Conservation (phyloP, 1,140 invertebrate genomes). For the Carcinoscorpius rotundicauda region DNA sequence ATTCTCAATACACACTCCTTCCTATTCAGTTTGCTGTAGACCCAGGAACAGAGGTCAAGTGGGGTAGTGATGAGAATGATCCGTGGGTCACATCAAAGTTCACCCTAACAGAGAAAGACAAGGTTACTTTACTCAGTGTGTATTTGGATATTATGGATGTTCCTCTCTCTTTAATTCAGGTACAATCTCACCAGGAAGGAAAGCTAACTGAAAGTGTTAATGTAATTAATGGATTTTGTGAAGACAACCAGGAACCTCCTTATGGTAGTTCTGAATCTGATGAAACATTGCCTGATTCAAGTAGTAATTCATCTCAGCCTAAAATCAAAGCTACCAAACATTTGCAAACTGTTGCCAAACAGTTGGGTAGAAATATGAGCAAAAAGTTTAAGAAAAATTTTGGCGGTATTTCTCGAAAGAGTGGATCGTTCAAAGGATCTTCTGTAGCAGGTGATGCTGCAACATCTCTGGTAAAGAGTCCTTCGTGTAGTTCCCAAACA, state of each 20-base stretch:
- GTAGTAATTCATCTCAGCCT: conserved; percentile 8
- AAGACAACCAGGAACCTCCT: too few species aligned
- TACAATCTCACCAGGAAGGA: too few species aligned
- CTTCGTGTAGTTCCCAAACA: too few species aligned
- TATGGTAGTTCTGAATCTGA: conserved; percentile 15
- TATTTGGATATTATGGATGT: conserved; percentile 48
- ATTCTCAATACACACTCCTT: conserved; percentile 51
- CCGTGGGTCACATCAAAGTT: conserved; percentile 24
- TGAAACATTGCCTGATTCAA: conserved; percentile 13
- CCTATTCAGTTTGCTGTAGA: conserved; percentile 68
- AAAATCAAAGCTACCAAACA: conserved; percentile 51
- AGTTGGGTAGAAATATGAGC: conserved; percentile 56
- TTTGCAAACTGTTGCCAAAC: conserved; percentile 54
- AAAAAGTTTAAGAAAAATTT: conserved; percentile 60
- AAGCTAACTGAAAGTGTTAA: too few species aligned
- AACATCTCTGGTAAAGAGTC: too few species aligned
- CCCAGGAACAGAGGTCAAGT: conserved; percentile 59
- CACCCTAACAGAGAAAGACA: conserved; percentile 32
- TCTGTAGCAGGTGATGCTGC: background rate
- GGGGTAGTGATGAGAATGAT: conserved; percentile 44
- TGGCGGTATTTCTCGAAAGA: conserved; percentile 31
- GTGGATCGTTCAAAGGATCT: conserved; percentile 16
- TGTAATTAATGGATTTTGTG: too few species aligned
- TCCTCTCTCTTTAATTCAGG: background rate
- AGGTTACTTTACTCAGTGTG: conserved; percentile 40